These are phyloP conservation scores for Semaprochilodus insignis DNA, from an alignment of 2,797 vertebrate species.

Conservation along the genomic window DNA sequence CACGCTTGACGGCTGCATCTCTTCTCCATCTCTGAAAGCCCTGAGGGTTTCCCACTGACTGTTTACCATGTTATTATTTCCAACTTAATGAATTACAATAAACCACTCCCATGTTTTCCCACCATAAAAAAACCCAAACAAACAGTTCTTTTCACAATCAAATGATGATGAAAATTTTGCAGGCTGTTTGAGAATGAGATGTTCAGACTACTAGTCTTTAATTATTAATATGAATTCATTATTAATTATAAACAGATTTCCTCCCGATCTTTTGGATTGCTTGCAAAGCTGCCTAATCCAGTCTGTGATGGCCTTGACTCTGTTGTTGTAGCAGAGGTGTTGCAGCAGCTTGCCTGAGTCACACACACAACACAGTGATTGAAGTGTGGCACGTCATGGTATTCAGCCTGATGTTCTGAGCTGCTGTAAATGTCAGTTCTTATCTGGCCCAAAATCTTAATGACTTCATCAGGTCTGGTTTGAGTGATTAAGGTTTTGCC, in stretches of 20 bases:
- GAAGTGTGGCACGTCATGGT: constrained; percentile 8
- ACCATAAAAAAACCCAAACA: too few relatives aligned
- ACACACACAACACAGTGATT: neutral
- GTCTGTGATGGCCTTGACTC: neutral
- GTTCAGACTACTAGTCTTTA: too few relatives aligned
- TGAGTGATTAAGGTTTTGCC: constrained; percentile 27
- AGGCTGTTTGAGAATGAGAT: too few relatives aligned
- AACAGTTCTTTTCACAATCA: too few relatives aligned
- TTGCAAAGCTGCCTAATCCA: neutral
- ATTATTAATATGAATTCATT: too few relatives aligned
- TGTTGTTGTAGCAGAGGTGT: neutral
- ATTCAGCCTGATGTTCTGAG: constrained; percentile 30
- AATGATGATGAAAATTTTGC: too few relatives aligned
- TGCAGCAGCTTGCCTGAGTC: neutral
- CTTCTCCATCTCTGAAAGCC: neutral
- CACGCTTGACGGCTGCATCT: neutral
- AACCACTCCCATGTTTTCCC: too few relatives aligned
- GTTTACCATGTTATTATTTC: too few relatives aligned
- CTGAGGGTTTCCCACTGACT: too few relatives aligned
- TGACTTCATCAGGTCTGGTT: constrained; percentile 41
- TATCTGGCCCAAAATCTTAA: constrained; percentile 51
- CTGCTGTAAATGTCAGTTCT: constrained; percentile 50
- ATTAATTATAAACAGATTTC: neutral
- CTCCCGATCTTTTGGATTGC: neutral
- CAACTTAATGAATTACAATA: too few relatives aligned